Conservation (phyloP, 2,797 vertebrate genomes). For the Hippoglossus hippoglossus region DNA sequence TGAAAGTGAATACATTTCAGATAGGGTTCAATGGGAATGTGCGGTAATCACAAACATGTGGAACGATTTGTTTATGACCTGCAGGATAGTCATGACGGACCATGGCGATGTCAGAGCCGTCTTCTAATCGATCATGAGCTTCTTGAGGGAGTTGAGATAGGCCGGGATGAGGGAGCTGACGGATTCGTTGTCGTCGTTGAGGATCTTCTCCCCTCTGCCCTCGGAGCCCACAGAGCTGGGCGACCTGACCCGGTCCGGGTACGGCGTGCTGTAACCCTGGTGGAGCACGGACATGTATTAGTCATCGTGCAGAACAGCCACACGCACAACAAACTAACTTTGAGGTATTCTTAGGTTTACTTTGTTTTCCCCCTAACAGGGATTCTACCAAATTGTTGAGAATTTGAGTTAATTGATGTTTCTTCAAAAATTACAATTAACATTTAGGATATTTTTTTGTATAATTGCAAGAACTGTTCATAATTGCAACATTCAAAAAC, state of each 20-base stretch:
- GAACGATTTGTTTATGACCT: conserved; percentile 8
- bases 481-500: too few species aligned
- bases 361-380: too few species aligned
- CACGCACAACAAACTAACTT: too few species aligned
- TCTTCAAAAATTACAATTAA: too few species aligned
- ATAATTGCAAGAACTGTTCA: not conserved
- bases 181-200: conserved; percentile 81
- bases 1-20: conserved; percentile 15
- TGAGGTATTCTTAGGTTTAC: too few species aligned
- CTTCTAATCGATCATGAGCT: conserved; percentile 87
- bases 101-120: not conserved
- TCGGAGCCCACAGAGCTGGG: conserved; percentile 86
- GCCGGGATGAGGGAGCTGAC: conserved; percentile 88
- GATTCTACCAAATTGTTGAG: too few species aligned
- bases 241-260: conserved; percentile 77
- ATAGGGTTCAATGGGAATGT: conserved; percentile 5
- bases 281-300: conserved; percentile 10
- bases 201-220: conserved; percentile 84
- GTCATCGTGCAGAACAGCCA: not conserved
- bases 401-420: too few species aligned
- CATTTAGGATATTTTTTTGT: not conserved
- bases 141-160: conserved; percentile 88
- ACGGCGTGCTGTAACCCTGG: conserved; percentile 87
- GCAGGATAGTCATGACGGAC: not conserved
- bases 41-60: conserved; percentile 12